Base-by-base conservation (phyloP, 2,888 invertebrate species). In the Aspidapion aeneum region DNA sequence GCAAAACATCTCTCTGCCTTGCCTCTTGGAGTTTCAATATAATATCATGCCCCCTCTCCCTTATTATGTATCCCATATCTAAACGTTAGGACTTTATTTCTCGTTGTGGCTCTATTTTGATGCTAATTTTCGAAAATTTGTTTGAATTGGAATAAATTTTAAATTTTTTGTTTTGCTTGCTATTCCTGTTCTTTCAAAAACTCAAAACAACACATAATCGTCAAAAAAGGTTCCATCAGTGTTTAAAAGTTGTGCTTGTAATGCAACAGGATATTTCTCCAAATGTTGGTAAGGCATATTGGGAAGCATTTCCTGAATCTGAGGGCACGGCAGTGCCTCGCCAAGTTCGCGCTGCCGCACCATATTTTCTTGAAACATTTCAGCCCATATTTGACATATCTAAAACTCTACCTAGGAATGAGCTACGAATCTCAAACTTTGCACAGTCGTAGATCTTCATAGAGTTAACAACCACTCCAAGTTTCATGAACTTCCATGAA, bases 141-240 rank as follows among this genome's bases (percentile, higher is more conserved):
- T n/a, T n/a, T n/a, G 98, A 0, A 96, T 96, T 0, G 98, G 97
- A 1, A 96, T 94, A 82, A 98, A 98, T 57, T 97, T 85, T 70
- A 96, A 94, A 76, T 98, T 98, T 49, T 98, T 80, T 52, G 97
- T 89, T 68, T 91, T 84, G 65, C 86, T 85, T 1, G 89, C 88
- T 20, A 94, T 81, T 0, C 87, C 83, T 9, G 83, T 81, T 1
- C 90, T 87, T 48, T 90, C 90, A 60, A 74, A 73, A 22, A 85
- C 85, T 78, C 97, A 96, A 78, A 98, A 96, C n/a, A n/a, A n/a
- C 0, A 98, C 90, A 80, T 98, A 98, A 78, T 98, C 98, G 75
- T 98, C 97, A 3, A 97, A 91, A 54, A 98, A 84, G 63, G 88
- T 85, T 74, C 96, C 98, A 75, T 90, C 84, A 60, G 85, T 80